Base-by-base conservation (phyloP, 2,888 invertebrate species). In the Pristionchus maxplancki region DNA sequence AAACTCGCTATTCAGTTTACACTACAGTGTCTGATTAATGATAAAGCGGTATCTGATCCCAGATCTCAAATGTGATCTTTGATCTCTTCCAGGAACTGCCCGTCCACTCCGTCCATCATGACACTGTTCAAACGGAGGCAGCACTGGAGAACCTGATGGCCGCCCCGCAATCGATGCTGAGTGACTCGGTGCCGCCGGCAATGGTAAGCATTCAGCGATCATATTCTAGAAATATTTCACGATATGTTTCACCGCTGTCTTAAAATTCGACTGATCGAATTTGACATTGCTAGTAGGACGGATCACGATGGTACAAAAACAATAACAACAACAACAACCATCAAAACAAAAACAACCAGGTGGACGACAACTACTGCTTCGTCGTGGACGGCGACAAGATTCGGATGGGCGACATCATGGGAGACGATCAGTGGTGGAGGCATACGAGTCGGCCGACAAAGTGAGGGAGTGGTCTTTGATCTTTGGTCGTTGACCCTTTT, bases 121-220 rank as follows among this genome's bases (percentile, higher is more conserved):
- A 95, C 88, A 94, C 95, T 1, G 94, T 94, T 2, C 94, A 95
- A 87, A 94, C 94, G 11, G 94, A 94, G 89, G 92, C 94, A 6
- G 94, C 94, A n/a, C 89, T 94, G n/a, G 93, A 93, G 58, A 94
- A 93, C 53, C 90, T 94, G 48, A 94, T 94, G 93, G 91, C 92
- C n/a, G 94, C 94, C 13, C 94, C 94, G 0, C 90, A 91, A 28
- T 90, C 91, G 62, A 94, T 94, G 94, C 89, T 94, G 31, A 92
- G 90, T n/a, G 90, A 89, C 28, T 89, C 89, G 28, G 93, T 94
- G 20, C 94, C 94, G 11, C 93, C 94, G 17, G 91, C 93, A 17
- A 92, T 94, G 93, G 94, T 93, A 24, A 28, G 88, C 20, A 2
- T 28, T n/a, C 20, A 24, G n/a, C n/a, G 17, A 13, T 58, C 11